Base-by-base conservation (phyloP, 1,140 invertebrate species). In the Brachionus koreanus region DNA sequence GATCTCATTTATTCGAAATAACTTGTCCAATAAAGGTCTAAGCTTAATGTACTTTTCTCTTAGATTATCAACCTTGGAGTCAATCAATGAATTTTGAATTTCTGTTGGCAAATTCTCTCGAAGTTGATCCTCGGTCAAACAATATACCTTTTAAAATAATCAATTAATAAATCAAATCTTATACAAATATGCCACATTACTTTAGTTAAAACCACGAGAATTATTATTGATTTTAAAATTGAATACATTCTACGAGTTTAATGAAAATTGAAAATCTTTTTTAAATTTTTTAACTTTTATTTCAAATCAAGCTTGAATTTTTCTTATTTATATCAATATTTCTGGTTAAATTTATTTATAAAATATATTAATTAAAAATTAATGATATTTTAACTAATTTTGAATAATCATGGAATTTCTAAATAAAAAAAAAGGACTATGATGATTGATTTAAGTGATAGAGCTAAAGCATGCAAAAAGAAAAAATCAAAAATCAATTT, bases 21-120 rank as follows among this genome's bases (percentile, higher is more conserved):
- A 5, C 19, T 69, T 69, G 35, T 69, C 65, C 13, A 69, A 19
- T 39, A 69, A 3, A 39, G 35, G 33, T 39, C 65, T 69, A 10
- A 69, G n/a, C 16, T 69, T 69, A 10, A 69, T 39, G 37, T 69
- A 69, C 16, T 19, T 69, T 9, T 69, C 65, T 39, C 65, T 69
- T 39, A 39, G 35, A 69, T 19, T 69, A 6, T 42, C 63, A 33
- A 33, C 23, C 13, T 65, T 33, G 33, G 25, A 33, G 13, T 65
- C 63, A 9, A 65, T 37, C 25, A 65, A n/a, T 23, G 35, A 37
- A 16, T 69, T 4, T 42, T 37, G 65, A 39, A 69, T 39, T 69
- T 37, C 33, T n/a, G 37, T 39, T 16, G 29, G 35, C 16, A 69
- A 37, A 39, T 43, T 69, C 1, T 39, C 65, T 39, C 7, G 12